Evolutionary conservation across 35 echinoderm and acorn worm species (phyloP), one percentile per base, ranked within the genome.

Genomic region (Apostichopus parvimensis): DNA sequence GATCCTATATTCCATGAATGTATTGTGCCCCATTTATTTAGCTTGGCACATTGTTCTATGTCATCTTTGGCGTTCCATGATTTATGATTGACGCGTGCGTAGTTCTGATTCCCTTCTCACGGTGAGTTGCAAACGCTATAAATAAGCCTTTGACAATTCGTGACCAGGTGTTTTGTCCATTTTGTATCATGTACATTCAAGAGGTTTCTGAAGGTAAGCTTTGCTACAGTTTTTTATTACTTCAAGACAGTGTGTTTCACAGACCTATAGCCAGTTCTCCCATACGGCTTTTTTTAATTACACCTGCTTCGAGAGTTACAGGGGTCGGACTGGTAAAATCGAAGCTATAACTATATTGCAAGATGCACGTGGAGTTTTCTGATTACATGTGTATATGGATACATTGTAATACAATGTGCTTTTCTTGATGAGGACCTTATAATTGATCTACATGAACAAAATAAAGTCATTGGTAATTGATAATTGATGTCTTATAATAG

Each of bases 101-200:
- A 75, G 17, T 75, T 75, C 21, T 8, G 15, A 22, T 21, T 57
- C 5, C 79, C 81, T 59, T 84, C 81, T 84, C 81, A 84, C 81
- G 81, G 55, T 59, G 81, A 59, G 9, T 52, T 8, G 81, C 17
- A 4, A 11, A 14, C 15, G 55, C 81, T 84, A 84, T 84, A 59
- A 84, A 84, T 84, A 84, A 53, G 13, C 34, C 34, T 61, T 54
- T 61, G 81, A 84, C 81, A 84, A 84, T 84, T 59, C 81, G 54
- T 59, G 81, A 59, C 81, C 81, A 84, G 81, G 81, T 84, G 81
- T 84, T 22, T 57, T 21, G 71, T n/a, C 71, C 9, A 68, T 4
- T 75, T 22, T 22, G 71, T n/a, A n/a, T 22, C 71, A 7, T 75
- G 17, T 75, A 75, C 17, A 75, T 18, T 73, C 10, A 15, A 73